Percentiles rank a stretch among this genome's conserved stretches.
phyloP scores from a whole-genome alignment of 2,113 vertebrate species.

The Acanthisitta chloris region DNA sequence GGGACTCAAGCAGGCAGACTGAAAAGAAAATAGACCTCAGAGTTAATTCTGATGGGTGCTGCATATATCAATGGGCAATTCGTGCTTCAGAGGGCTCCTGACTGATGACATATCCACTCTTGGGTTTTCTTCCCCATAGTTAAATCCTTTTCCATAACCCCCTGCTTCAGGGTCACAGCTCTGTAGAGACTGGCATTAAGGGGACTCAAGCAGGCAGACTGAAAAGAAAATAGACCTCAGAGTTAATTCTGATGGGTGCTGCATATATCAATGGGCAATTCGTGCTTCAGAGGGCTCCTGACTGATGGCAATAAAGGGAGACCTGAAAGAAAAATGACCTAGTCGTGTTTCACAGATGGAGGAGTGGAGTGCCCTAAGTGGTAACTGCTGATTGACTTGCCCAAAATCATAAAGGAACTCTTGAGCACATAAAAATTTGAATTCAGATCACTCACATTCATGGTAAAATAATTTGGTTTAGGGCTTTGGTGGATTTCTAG shows the following conservation, averaged over 20 bases:
- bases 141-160: neutral
- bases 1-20: neutral
- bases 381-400: neutral
- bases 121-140: neutral
- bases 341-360: neutral
- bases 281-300: neutral
- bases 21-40: neutral
- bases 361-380: neutral
- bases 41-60: neutral
- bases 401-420: neutral
- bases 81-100: neutral
- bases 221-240: neutral
- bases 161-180: neutral
- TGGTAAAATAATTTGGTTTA: neutral
- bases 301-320: neutral
- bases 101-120: neutral
- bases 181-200: neutral
- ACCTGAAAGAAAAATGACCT: neutral
- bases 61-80: neutral
- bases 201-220: neutral
- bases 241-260: neutral
- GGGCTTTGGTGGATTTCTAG: neutral
- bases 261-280: neutral
- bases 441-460: neutral
- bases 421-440: neutral